These are phyloP conservation scores for Zootermopsis nevadensis DNA, from an alignment of 2,888 invertebrate genomes.

Conservation along the genomic window DNA sequence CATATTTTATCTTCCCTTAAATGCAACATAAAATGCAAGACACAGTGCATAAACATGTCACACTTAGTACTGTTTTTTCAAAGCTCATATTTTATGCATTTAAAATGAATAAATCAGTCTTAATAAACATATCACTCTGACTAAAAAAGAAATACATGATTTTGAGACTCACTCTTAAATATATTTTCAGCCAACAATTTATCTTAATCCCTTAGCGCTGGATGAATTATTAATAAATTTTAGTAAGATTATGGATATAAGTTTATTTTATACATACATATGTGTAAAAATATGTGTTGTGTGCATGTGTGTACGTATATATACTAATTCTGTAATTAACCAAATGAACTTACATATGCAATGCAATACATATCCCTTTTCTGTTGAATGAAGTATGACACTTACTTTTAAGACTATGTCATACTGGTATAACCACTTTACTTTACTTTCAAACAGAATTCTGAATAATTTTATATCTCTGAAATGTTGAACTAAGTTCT, in stretches of 20 bases:
- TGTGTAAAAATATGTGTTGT: not conserved
- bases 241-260: not conserved
- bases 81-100: not conserved
- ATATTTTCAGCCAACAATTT: conserved; percentile 22
- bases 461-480: not conserved
- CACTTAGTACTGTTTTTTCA: conserved; percentile 22
- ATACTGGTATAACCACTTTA: not conserved
- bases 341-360: not conserved
- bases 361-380: not conserved
- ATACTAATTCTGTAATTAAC: conserved; percentile 17
- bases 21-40: not conserved
- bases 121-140: conserved; percentile 29
- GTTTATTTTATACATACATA: conserved; percentile 15
- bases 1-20: not conserved
- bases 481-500: conserved; percentile 32
- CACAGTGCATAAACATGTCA: not conserved
- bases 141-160: conserved; percentile 12
- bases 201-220: not conserved
- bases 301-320: conserved; percentile 14
- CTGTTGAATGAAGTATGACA: not conserved
- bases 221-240: conserved; percentile 7
- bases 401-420: not conserved
- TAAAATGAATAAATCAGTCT: conserved; percentile 39
- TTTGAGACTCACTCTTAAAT: conserved; percentile 14
- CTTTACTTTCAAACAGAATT: not conserved